These are phyloP conservation scores for Astropecten irregularis DNA, from an alignment of 53 echinoderm and acorn worm genomes.

Conservation along the genomic window DNA sequence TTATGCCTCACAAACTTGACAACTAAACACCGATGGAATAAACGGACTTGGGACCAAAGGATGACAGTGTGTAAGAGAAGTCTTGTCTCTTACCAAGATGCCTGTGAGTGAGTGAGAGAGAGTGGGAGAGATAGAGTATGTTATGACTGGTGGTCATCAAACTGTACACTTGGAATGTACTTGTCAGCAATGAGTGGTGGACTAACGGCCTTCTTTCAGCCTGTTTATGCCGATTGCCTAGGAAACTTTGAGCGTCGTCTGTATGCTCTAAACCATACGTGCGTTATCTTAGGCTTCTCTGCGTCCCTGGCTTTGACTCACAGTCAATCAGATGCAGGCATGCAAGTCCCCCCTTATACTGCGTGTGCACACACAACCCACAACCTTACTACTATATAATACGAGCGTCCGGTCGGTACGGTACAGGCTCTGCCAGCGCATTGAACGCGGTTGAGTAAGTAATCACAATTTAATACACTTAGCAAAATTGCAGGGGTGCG, in stretches of 20 bases:
- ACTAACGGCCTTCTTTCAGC: conserved; percentile 11
- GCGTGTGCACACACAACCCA: neutral
- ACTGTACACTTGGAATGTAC: conserved; percentile 29
- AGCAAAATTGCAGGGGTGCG: conserved; percentile 72
- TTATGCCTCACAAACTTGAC: conserved; percentile 45
- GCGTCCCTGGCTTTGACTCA: conserved; percentile 1
- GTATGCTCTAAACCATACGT: neutral
- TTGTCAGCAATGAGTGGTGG: conserved; percentile 22
- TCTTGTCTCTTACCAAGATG: no score
- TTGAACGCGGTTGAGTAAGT: conserved; percentile 74
- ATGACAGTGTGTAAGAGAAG: neutral
- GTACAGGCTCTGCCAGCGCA: conserved; percentile 54
- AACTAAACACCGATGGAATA: conserved; percentile 36
- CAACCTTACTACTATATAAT: no score
- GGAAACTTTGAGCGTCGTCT: conserved; percentile 26
- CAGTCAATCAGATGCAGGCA: conserved; percentile 18
- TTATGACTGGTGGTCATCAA: conserved; percentile 26
- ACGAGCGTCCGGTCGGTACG: conserved; percentile 30
- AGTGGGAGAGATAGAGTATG: neutral
- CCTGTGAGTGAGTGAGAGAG: no score
- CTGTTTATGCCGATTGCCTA: conserved; percentile 46
- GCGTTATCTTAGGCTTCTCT: conserved; percentile 38
- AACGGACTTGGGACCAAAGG: neutral
- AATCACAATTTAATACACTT: conserved; percentile 91
- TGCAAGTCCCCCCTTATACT: neutral